These are phyloP conservation scores for Sycophila texana DNA, from an alignment of 2,888 invertebrate species.

Conservation along the genomic window DNA sequence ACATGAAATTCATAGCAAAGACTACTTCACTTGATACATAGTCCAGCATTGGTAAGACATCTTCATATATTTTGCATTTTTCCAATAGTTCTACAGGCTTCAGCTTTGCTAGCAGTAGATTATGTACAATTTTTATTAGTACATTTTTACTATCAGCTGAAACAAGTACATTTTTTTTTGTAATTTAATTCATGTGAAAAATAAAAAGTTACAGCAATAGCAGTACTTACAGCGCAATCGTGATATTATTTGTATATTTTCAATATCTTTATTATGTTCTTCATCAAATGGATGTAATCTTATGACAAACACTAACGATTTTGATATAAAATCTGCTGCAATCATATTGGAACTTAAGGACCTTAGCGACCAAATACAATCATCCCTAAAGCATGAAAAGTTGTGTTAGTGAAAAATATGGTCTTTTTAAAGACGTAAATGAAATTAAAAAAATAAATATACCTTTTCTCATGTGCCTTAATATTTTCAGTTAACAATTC, in stretches of 20 bases:
- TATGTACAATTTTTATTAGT: conserved; percentile 63
- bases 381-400: conserved; percentile 60
- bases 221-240: conserved; percentile 60
- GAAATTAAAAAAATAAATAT: neutral
- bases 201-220: neutral
- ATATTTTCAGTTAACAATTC: conserved; percentile 30
- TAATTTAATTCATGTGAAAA: conserved; percentile 11
- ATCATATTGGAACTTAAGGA: conserved; percentile 59
- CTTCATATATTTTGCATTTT: conserved; percentile 59
- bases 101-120: conserved; percentile 63
- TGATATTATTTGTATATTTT: conserved; percentile 61
- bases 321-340: conserved; percentile 64
- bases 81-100: conserved; percentile 54
- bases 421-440: conserved; percentile 4
- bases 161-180: conserved; percentile 31
- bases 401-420: conserved; percentile 5
- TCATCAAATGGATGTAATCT: conserved; percentile 56
- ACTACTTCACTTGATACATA: conserved; percentile 64
- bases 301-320: conserved; percentile 63
- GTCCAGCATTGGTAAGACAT: conserved; percentile 64
- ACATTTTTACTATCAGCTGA: conserved; percentile 59
- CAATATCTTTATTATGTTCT: conserved; percentile 48
- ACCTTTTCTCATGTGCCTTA: conserved; percentile 38
- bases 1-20: conserved; percentile 66
- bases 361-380: conserved; percentile 65